phyloP scores from a whole-genome alignment of 2,888 invertebrate genomes.

The Leptinotarsa tumamoca region DNA sequence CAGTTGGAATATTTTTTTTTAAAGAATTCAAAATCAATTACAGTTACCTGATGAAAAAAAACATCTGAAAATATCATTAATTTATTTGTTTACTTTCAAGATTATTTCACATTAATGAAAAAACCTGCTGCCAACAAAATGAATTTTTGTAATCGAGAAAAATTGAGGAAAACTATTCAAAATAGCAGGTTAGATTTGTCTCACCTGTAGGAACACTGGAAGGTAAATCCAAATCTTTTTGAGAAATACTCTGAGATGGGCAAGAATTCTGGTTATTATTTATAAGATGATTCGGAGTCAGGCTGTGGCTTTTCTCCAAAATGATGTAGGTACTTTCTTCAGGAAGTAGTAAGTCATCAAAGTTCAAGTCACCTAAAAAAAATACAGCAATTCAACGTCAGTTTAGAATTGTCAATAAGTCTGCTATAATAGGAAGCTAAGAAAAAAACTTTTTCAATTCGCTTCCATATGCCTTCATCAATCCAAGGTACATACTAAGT shows the following conservation, averaged over 20 bases:
- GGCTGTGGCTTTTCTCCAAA: conserved; percentile 49
- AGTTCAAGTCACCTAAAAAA: conserved; percentile 84
- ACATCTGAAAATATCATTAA: no score
- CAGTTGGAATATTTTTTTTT: no score
- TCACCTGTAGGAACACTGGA: conserved; percentile 67
- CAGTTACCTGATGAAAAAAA: no score
- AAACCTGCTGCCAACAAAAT: no score
- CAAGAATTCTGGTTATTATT: conserved; percentile 58
- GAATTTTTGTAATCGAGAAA: background rate
- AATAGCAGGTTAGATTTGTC: background rate
- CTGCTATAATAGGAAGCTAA: no score
- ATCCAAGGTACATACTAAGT: no score
- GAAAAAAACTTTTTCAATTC: no score
- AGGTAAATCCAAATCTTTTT: conserved; percentile 59
- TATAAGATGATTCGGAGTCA: conserved; percentile 53
- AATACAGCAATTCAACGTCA: background rate
- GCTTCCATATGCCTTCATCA: no score
- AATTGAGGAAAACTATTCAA: background rate
- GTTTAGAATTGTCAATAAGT: no score
- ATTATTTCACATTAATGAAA: no score
- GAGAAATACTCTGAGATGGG: conserved; percentile 56
- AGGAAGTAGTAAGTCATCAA: conserved; percentile 84
- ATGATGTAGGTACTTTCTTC: conserved; percentile 72
- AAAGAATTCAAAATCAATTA: no score
- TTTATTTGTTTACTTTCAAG: no score